A percentile compares a stretch with the other conserved stretches of the same genome.
Evolutionary conservation across 2,797 vertebrate genomes (phyloP).

Genomic region (Momotus momota): DNA sequence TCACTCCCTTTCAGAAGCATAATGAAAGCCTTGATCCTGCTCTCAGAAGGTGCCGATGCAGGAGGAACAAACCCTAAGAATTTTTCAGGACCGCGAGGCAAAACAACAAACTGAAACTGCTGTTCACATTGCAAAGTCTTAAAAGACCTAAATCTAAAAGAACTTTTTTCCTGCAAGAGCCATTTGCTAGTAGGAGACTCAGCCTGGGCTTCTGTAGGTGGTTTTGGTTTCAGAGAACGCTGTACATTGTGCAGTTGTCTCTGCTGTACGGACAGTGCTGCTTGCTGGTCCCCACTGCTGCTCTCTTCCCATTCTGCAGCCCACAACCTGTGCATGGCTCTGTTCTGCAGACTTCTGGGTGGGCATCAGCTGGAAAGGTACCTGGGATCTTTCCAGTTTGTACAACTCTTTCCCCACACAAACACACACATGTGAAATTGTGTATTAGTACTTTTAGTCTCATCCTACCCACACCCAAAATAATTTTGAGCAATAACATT

Average conservation of each 20-base stretch:
- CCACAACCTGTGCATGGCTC: not conserved
- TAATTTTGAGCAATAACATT: not conserved
- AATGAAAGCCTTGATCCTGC: not conserved
- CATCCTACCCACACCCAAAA: accelerated
- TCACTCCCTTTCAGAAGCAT: not conserved
- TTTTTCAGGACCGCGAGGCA: not conserved
- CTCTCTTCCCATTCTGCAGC: not conserved
- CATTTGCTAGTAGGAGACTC: not conserved
- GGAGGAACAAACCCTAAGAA: not conserved
- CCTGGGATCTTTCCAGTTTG: not conserved
- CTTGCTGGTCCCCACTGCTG: not conserved
- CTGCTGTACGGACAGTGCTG: not conserved
- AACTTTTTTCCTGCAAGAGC: not conserved
- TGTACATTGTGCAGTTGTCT: not conserved
- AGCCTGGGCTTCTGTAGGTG: not conserved
- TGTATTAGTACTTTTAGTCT: not conserved
- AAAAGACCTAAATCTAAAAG: not conserved
- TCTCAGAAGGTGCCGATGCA: not conserved
- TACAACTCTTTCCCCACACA: not conserved
- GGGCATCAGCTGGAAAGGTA: not conserved
- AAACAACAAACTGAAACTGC: not conserved
- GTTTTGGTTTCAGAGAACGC: not conserved
- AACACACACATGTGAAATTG: not conserved
- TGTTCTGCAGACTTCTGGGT: not conserved
- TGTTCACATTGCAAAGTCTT: not conserved